phyloP scores from a whole-genome alignment of 2,113 vertebrate species.

The Talpa occidentalis region DNA sequence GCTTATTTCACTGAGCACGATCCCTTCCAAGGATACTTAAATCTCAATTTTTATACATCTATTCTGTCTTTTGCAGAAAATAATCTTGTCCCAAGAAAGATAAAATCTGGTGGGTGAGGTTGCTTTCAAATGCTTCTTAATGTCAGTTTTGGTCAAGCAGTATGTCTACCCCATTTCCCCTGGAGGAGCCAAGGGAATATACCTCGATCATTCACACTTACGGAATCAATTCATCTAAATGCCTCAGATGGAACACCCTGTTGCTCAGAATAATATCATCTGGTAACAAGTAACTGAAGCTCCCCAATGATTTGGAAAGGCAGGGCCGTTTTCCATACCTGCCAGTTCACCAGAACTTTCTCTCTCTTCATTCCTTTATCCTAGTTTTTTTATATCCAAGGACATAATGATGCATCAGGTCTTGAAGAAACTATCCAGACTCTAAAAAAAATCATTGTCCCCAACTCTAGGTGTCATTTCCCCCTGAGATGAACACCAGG shows the following conservation, averaged over 20 bases:
- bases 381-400: neutral
- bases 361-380: neutral
- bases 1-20: no score
- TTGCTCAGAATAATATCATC: neutral
- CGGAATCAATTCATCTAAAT: neutral
- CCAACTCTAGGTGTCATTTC: neutral
- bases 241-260: neutral
- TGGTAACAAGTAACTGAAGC: neutral
- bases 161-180: neutral
- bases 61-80: neutral
- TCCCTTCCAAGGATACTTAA: no score
- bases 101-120: neutral
- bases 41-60: neutral
- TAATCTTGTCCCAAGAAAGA: neutral
- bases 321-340: neutral
- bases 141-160: neutral
- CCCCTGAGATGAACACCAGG: neutral
- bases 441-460: neutral
- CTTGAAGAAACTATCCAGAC: neutral
- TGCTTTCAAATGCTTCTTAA: conserved; percentile 18
- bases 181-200: neutral
- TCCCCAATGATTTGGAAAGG: neutral
- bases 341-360: neutral
- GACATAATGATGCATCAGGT: neutral
- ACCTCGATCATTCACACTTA: conserved; percentile 13